Evolutionary conservation across 2,113 vertebrate genomes (phyloP).

Genomic region (Morone saxatilis): DNA sequence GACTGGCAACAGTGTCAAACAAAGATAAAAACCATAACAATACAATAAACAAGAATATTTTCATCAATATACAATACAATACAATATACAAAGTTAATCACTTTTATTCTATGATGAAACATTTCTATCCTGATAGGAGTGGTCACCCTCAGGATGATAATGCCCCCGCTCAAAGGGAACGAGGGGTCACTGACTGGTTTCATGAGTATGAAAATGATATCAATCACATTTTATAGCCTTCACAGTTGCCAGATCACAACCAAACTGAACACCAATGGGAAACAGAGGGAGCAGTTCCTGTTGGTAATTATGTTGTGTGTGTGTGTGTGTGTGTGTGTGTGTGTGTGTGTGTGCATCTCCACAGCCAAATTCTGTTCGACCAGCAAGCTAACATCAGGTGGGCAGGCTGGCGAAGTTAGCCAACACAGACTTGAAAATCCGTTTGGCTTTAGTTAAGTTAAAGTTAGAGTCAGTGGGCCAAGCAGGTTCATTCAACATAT

Average conservation of each 20-base stretch:
- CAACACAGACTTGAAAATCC: no score
- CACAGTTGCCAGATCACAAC: background rate
- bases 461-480: no score
- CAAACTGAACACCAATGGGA: no score
- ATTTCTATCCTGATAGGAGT: background rate
- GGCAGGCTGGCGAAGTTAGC: no score
- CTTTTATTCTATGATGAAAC: conserved; percentile 41
- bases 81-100: conserved; percentile 19
- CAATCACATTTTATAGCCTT: conserved; percentile 26
- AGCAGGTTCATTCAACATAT: no score
- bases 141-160: conserved; percentile 12
- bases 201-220: conserved; percentile 10
- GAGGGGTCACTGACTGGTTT: conserved; percentile 12
- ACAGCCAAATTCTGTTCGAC: no score
- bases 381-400: no score
- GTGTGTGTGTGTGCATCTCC: no score
- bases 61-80: background rate
- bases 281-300: no score
- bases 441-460: no score
- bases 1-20: background rate
- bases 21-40: background rate
- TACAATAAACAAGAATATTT: background rate
- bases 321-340: no score
- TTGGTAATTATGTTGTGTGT: no score
- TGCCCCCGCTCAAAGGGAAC: background rate